These are phyloP conservation scores for Drosophila arizonae DNA, from an alignment of 1,140 invertebrate species.

Conservation along the genomic window DNA sequence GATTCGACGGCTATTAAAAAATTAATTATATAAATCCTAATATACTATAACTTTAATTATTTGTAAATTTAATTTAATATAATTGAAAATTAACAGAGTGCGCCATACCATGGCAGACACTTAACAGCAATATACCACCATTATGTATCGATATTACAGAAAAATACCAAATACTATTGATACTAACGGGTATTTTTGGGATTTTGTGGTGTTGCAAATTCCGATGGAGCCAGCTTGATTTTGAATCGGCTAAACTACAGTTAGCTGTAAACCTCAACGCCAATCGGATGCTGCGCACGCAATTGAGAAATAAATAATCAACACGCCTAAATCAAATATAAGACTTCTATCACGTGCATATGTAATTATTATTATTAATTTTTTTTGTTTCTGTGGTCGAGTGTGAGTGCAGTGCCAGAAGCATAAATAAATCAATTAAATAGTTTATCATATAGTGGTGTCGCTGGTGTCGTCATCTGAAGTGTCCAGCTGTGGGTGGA, in stretches of 20 bases:
- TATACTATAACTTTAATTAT: too few species aligned
- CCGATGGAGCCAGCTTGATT: slow-evolving; percentile 6
- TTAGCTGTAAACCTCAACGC: slow-evolving; percentile 44
- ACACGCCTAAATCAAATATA: slow-evolving; percentile 22
- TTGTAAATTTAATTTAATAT: too few species aligned
- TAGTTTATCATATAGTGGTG: slow-evolving; percentile 2
- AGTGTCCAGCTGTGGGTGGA: slow-evolving; percentile 13
- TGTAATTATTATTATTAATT: neutral
- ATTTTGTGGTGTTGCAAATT: slow-evolving; percentile 15
- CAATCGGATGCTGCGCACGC: slow-evolving; percentile 39
- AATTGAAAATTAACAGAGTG: neutral
- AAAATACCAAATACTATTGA: slow-evolving; percentile 12
- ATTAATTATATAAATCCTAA: too few species aligned
- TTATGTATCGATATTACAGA: neutral
- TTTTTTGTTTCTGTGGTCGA: slow-evolving; percentile 28
- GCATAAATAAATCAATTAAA: neutral
- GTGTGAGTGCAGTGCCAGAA: slow-evolving; percentile 26
- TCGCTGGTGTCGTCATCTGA: slow-evolving; percentile 15
- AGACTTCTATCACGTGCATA: slow-evolving; percentile 36
- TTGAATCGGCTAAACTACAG: slow-evolving; percentile 36
- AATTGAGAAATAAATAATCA: slow-evolving; percentile 6
- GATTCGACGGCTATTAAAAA: too few species aligned
- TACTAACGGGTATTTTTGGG: neutral
- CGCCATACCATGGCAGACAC: neutral
- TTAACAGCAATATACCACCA: slow-evolving; percentile 5